Conservation (phyloP, 2,797 vertebrate genomes). For the Mus spretus region DNA sequence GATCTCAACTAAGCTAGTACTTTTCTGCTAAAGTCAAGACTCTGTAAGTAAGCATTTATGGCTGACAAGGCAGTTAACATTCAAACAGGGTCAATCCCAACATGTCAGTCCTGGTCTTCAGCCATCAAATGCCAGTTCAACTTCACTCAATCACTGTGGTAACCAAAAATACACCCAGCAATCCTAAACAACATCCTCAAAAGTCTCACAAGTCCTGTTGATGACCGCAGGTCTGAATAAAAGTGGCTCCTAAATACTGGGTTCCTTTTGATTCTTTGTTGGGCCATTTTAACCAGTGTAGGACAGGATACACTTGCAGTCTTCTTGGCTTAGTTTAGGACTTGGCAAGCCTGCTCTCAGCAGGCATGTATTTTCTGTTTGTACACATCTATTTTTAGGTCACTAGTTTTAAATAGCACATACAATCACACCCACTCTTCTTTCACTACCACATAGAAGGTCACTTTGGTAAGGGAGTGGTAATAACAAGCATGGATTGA, state of each 20-base stretch:
- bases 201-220: background rate
- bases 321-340: background rate
- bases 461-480: conserved; percentile 11
- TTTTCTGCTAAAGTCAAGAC: too few species aligned
- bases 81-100: too few species aligned
- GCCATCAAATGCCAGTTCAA: conserved; percentile 27
- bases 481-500: background rate
- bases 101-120: background rate
- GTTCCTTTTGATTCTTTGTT: background rate
- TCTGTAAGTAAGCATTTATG: too few species aligned
- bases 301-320: background rate
- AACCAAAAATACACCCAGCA: background rate
- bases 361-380: conserved; percentile 64
- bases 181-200: background rate
- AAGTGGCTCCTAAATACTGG: background rate
- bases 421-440: background rate
- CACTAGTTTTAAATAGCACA: conserved; percentile 68
- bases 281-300: background rate
- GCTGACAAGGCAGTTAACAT: too few species aligned
- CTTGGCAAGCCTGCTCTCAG: conserved; percentile 52
- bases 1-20: too few species aligned
- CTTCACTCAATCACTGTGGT: background rate
- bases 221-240: conserved; percentile 1
- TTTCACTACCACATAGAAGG: background rate
- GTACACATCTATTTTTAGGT: conserved; percentile 73